Conservation (phyloP, 92 coral and sea anemone species). For the Phenganax stokvisi region DNA sequence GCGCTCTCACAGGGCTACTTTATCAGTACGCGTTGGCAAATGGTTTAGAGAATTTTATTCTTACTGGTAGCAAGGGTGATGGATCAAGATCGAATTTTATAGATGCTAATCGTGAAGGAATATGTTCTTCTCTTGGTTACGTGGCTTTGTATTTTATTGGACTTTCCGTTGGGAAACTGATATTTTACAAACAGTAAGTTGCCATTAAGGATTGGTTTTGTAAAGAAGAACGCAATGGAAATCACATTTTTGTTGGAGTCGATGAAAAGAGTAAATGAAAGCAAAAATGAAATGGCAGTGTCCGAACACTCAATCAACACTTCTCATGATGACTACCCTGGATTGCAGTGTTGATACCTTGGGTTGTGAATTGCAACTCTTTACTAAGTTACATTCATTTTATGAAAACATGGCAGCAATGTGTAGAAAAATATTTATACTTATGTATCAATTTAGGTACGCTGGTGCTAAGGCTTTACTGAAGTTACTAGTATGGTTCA, state of each 20-base stretch:
- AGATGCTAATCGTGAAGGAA: conserved; percentile 92
- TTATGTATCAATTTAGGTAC: conserved; percentile 30
- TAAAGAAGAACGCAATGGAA: background rate
- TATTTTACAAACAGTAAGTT: conserved; percentile 66
- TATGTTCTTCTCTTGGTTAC: conserved; percentile 77
- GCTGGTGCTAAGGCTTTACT: conserved; percentile 55
- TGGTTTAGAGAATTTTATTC: conserved; percentile 60
- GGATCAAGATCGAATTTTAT: conserved; percentile 64
- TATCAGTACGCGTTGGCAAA: conserved; percentile 61
- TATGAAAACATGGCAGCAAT: background rate
- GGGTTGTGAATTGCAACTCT: too few relatives aligned
- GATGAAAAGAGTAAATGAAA: too few relatives aligned
- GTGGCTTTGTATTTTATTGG: conserved; percentile 76
- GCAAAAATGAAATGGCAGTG: too few relatives aligned
- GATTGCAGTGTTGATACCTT: too few relatives aligned
- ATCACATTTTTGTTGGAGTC: background rate
- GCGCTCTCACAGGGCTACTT: conserved; percentile 50
- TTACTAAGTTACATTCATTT: too few relatives aligned
- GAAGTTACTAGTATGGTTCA: conserved; percentile 43
- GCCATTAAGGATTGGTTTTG: background rate
- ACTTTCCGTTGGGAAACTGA: conserved; percentile 64
- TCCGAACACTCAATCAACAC: too few relatives aligned
- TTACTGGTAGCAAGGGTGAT: conserved; percentile 69
- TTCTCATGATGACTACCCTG: too few relatives aligned
- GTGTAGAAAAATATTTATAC: background rate